These are phyloP conservation scores for Gobiocypris rarus DNA, from an alignment of 2,113 vertebrate genomes.

Conservation along the genomic window DNA sequence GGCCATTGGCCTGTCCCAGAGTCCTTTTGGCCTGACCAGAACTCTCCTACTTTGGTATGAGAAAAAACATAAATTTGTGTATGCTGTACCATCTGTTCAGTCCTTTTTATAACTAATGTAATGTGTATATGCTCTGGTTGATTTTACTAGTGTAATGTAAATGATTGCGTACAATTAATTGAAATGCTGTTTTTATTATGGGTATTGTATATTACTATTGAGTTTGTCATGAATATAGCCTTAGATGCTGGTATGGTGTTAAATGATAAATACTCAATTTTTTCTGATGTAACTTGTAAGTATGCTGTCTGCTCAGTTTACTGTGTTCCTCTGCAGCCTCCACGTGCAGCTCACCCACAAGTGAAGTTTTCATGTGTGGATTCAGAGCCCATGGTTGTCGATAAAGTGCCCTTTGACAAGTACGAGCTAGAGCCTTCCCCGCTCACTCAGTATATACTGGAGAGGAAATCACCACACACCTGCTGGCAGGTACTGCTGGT, in stretches of 20 bases:
- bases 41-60: constrained; percentile 92
- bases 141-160: not conserved
- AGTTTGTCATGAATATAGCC: no score
- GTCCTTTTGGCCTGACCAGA: constrained; percentile 98
- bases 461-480: constrained; percentile 93
- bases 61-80: not conserved
- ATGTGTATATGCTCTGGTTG: not conserved
- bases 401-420: constrained; percentile 98
- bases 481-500: constrained; percentile 93
- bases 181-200: no score
- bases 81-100: not conserved
- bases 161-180: no score
- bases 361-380: constrained; percentile 94
- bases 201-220: no score
- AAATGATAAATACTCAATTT: no score
- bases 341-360: constrained; percentile 91
- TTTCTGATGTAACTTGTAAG: no score
- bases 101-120: not conserved
- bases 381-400: constrained; percentile 97
- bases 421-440: constrained; percentile 98
- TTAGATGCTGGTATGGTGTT: no score
- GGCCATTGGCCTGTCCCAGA: constrained; percentile 98
- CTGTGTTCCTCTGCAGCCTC: constrained; percentile 77
- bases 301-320: not conserved
- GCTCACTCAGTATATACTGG: constrained; percentile 94